Evolutionary conservation across 2,113 vertebrate genomes (phyloP).

Genomic region (Syrrhaptes paradoxus): DNA sequence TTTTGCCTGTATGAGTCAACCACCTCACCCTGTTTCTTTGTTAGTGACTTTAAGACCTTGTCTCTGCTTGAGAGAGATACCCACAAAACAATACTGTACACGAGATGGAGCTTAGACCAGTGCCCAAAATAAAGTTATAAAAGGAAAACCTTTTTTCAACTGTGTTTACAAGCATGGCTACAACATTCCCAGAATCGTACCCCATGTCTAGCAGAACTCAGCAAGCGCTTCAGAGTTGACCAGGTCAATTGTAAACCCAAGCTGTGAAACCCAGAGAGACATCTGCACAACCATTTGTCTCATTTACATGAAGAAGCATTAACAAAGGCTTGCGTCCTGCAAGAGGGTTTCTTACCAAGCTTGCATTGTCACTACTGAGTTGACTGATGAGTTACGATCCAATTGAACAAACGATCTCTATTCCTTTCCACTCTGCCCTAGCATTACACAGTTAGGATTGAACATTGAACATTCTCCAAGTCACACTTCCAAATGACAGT

Average conservation of each 20-base stretch:
- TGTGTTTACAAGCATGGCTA: background rate
- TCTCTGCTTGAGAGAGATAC: background rate
- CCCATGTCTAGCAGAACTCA: background rate
- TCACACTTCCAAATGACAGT: background rate
- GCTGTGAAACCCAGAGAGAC: background rate
- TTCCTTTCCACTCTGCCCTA: background rate
- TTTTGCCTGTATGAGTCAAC: background rate
- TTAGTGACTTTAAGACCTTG: background rate
- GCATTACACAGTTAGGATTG: background rate
- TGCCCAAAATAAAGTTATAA: background rate
- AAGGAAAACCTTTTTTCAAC: background rate
- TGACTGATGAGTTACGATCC: background rate
- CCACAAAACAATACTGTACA: background rate
- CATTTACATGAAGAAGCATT: background rate
- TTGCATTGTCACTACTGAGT: background rate
- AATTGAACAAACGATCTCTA: background rate
- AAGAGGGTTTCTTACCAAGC: background rate
- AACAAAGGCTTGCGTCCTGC: background rate
- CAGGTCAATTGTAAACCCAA: background rate
- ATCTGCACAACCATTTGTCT: background rate
- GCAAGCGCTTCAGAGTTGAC: background rate
- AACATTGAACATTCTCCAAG: background rate
- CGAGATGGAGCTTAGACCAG: background rate
- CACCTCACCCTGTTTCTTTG: background rate
- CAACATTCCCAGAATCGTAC: background rate